Evolutionary conservation across 2,113 vertebrate genomes (phyloP), one percentile per base, ranked within the genome.

Genomic region (Coreoperca whiteheadi): DNA sequence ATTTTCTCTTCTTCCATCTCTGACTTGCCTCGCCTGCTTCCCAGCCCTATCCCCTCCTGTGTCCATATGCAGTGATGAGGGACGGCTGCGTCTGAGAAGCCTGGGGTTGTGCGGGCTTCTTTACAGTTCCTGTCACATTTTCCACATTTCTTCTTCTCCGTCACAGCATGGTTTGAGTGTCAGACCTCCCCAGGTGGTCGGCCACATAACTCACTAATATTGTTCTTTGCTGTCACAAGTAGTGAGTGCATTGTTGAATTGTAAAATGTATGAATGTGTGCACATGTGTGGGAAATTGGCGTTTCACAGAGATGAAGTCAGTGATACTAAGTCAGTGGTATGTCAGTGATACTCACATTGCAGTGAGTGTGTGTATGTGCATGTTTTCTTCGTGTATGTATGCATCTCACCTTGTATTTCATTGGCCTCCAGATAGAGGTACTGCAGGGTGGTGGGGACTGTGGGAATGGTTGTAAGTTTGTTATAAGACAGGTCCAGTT

Each of bases 401-500:
- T 76, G 25, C 16, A 28, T 34, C 88, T 94, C 80, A 96, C 95
- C 94, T 89, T 91, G 79, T 87, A 96, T 96, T 41, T 91, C 25
- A 83, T 96, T 96, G 79, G 95, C 95, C 76, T 96, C 93, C 78
- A 96, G 88, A 86, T 95, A 96, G 32, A 96, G 94, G 78, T 96
- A 93, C 87, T 93, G 94, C 68, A 96, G 93, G 2, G 89, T 94
- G 75, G 59, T 89, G 41, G 95, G 93, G 23, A 96, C 94, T 0
- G 83, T 70, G 43, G 96, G 95, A 65, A 93, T 91, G 51, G 77
- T 75, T 2, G 69, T 93, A 11, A 96, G 92, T 76, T 91, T 91
- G 88, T 96, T 96, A 69, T 95, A 94, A n/a, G 95, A 95, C 41
- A 96, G 93, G 71, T 96, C 96, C 76, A 96, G 87, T 88, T 96